Conservation (phyloP, 2,797 vertebrate species). For the Tenualosa thibaudeaui region DNA sequence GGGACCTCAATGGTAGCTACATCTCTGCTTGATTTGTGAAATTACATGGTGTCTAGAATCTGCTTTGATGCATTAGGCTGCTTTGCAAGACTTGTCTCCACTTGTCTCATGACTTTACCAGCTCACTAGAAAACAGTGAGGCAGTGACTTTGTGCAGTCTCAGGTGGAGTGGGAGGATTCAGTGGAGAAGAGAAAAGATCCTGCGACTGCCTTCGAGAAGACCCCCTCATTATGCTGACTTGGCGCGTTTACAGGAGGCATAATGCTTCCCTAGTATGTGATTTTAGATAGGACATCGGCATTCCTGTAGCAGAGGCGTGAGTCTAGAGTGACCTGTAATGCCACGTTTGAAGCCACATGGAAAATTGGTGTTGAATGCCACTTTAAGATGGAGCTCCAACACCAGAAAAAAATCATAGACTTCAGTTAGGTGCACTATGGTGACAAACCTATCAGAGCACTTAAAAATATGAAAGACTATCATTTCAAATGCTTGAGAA, state of each 20-base stretch:
- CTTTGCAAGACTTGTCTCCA: background rate
- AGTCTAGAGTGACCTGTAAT: no score
- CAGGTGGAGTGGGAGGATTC: background rate
- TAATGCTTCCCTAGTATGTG: no score
- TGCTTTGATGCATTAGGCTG: background rate
- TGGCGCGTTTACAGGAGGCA: background rate
- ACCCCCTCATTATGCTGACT: background rate
- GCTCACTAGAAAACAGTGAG: background rate
- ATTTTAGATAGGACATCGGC: no score
- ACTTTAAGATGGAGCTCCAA: no score
- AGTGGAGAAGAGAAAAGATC: background rate
- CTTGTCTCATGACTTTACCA: background rate
- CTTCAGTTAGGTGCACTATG: no score
- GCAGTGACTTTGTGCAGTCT: background rate
- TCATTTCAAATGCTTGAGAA: no score
- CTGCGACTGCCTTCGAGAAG: background rate
- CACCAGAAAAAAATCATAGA: no score
- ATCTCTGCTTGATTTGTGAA: background rate
- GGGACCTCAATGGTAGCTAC: background rate
- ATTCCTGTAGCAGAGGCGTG: no score
- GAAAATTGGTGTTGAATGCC: no score
- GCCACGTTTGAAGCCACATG: no score
- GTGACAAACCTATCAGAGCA: no score
- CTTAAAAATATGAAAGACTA: no score
- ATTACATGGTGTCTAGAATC: background rate